Base-by-base conservation (phyloP, 1,140 invertebrate genomes). In the Diachasmimorpha longicaudata region DNA sequence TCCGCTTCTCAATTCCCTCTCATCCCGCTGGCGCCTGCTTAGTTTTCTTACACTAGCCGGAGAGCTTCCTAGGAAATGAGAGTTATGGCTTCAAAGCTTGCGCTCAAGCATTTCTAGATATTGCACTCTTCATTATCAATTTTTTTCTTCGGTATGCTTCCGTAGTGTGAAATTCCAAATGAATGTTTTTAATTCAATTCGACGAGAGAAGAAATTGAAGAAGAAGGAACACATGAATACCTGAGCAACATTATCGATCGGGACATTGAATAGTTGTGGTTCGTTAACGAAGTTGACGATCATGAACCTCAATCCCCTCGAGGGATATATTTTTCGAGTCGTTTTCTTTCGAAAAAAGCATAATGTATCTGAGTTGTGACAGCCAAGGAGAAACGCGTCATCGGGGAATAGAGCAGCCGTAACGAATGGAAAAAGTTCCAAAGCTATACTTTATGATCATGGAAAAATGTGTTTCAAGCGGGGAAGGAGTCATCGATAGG, bases 381-480 rank as follows among this genome's bases (percentile, higher is more conserved):
- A 66, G 25, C 31, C 19, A 36, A 11, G 25, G 13, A 66, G 63
- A 36, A 66, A 66, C 25, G 63, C 63, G 63, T 66, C 63, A 36
- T 66, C 63, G 11, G 25, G 63, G 25, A 66, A 66, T 66, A 72
- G 70, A 44, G 44, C 23, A 11, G 8, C 25, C 21, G 70, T 72
- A 72, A 72, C 48, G 21, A 72, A 72, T 72, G 70, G 70, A 36
- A 72, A 72, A 72, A 72, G 19, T 72, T 72, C 36, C n/a, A 13
- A 66, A 55, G 23, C 70, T 31, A 31, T 31, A 31, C 31, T 31
- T 31, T 31, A 31, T 31, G 31, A 31, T 55, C 70, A 19, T 25
- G 25, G 25, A 66, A 66, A 66, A 66, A 66, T 66, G 31, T 66
- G 31, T 66, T 66, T 66, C 63, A 66, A 25, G 8, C 36, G 1